These are phyloP conservation scores for Aythya fuligula DNA, from an alignment of 2,797 vertebrate species.

Conservation along the genomic window DNA sequence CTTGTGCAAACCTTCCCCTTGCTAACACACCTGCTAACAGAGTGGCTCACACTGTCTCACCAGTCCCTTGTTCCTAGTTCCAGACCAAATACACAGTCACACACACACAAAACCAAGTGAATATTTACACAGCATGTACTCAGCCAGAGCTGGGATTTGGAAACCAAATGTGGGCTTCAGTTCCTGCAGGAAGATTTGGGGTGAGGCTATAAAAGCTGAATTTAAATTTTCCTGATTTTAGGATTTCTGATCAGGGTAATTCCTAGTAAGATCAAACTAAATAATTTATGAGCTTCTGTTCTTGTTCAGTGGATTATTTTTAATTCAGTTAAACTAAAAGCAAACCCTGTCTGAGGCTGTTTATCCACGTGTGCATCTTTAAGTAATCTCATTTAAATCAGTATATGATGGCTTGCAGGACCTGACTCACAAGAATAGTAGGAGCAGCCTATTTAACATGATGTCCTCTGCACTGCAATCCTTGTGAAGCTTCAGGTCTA, in stretches of 20 bases:
- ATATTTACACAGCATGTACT: background rate
- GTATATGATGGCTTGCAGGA: background rate
- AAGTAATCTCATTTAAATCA: slow-evolving; percentile 34
- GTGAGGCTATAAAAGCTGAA: background rate
- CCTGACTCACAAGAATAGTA: background rate
- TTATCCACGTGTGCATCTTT: background rate
- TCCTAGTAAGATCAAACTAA: background rate
- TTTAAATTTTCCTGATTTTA: background rate
- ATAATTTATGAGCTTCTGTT: background rate
- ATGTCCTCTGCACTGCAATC: background rate
- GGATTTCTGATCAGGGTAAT: background rate
- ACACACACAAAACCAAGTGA: background rate
- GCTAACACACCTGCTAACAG: background rate
- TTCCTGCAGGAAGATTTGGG: background rate
- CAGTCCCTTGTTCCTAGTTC: background rate
- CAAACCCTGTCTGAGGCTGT: background rate
- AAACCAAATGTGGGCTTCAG: background rate
- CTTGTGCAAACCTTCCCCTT: background rate
- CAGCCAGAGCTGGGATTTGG: background rate
- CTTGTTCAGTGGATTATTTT: slow-evolving; percentile 13
- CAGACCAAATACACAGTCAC: background rate
- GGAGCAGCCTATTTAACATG: background rate
- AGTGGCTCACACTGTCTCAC: background rate
- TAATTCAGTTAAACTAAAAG: slow-evolving; percentile 36
- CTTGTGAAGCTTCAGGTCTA: background rate